Base-by-base conservation (phyloP, 2,888 invertebrate genomes). In the Troides aeacus region DNA sequence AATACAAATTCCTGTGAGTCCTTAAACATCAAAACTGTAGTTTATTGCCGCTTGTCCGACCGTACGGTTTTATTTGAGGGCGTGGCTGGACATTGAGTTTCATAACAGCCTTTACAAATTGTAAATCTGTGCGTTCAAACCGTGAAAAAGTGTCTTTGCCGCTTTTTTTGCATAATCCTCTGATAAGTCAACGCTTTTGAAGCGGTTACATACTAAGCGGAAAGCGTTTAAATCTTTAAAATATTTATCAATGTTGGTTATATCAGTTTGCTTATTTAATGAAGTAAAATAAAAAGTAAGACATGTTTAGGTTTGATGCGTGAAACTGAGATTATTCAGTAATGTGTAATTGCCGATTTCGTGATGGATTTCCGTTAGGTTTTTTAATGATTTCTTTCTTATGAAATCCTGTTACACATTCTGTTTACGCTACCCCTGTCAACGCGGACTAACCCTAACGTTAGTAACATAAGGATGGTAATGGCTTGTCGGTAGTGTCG, bases 51-150 rank as follows among this genome's bases (percentile, higher is more conserved):
- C 46, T 50, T 62, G 61, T 63, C 64, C 56, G 62, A n/a, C 56
- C 50, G 69, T 60, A 71, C 72, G 66, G 71, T 71, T 72, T 70
- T 70, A 70, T 70, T 65, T 56, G 57, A 70, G 72, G 76, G 78
- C 75, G 78, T 77, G 75, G 74, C 70, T 62, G 69, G 66, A 64
- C 64, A 61, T 46, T 53, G 67, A 70, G 74, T 74, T 75, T 78
- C 74, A 72, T 72, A 74, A 73, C 68, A 75, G 69, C 73, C 77
- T 75, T 76, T 73, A 75, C 78, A 75, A 78, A 78, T 78, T 76
- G 75, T 74, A 73, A 74, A 76, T 76, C 72, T 77, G 68, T 72
- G 73, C 74, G 66, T 75, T 75, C 72, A 73, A 75, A 76, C 77
- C 76, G 77, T 78, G 75, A 77, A 79, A 46, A 77, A 75, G 72